phyloP scores from a whole-genome alignment of 2,797 vertebrate species.

The Melanotaenia parkinsoni region DNA sequence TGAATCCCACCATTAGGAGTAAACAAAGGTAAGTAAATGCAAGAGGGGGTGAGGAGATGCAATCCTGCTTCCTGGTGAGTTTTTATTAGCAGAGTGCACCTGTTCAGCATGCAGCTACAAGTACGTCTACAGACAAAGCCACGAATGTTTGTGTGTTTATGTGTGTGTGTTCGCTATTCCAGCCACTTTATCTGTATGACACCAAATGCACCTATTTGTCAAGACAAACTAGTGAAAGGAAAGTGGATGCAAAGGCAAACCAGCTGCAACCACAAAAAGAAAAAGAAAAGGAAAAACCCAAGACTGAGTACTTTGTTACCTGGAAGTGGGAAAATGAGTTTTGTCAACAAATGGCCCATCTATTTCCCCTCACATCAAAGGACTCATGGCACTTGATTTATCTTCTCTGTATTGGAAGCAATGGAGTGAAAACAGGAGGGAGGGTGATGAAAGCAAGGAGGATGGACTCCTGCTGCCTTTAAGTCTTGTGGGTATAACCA shows the following conservation, averaged over 20 bases:
- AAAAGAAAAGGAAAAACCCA: conserved; percentile 12
- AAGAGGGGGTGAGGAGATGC: conserved; percentile 9
- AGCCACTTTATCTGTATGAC: conserved; percentile 51
- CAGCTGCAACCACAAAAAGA: conserved; percentile 44
- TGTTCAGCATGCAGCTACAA: conserved; percentile 33
- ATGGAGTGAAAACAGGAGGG: conserved; percentile 59
- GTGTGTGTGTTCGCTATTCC: conserved; percentile 1
- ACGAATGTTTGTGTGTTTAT: conserved; percentile 5
- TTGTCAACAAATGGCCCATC: conserved; percentile 77
- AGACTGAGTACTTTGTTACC: conserved; percentile 74
- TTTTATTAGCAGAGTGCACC: conserved; percentile 42
- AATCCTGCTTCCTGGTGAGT: conserved; percentile 33
- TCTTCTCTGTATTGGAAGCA: conserved; percentile 67
- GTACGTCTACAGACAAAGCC: conserved; percentile 32
- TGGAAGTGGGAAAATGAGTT: conserved; percentile 78
- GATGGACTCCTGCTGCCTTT: conserved; percentile 40
- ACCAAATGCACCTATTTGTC: conserved; percentile 70
- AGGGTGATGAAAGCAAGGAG: conserved; percentile 19
- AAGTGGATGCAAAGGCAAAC: conserved; percentile 44
- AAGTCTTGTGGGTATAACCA: conserved; percentile 11
- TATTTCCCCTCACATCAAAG: conserved; percentile 76
- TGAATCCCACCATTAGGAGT: conserved; percentile 7
- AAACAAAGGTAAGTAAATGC: background rate
- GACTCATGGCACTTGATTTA: conserved; percentile 75
- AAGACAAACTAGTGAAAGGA: conserved; percentile 64